These are phyloP conservation scores for Neosilurus mollespiculum DNA, from an alignment of 2,797 vertebrate species.

Conservation along the genomic window DNA sequence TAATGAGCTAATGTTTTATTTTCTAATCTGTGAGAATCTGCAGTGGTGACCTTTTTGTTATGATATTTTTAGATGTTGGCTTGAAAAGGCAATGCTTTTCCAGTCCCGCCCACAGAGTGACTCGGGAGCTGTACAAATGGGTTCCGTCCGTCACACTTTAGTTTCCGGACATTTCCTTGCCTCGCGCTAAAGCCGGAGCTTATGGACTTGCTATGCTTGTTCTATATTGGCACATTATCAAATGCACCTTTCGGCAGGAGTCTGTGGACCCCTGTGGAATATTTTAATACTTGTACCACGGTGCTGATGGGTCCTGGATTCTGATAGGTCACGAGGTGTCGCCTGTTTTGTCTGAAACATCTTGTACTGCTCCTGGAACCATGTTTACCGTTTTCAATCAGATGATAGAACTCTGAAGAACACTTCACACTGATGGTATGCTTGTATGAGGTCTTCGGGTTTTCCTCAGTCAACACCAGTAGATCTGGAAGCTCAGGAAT, in stretches of 20 bases:
- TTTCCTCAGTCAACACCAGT: slow-evolving; percentile 50
- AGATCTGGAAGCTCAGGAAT: slow-evolving; percentile 62
- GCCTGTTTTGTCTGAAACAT: background rate
- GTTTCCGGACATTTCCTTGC: no score
- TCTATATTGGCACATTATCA: no score
- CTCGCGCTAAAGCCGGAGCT: no score
- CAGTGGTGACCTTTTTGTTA: background rate
- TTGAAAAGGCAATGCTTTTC: background rate
- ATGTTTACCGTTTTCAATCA: slow-evolving; percentile 65
- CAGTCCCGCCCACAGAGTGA: no score
- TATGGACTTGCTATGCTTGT: no score
- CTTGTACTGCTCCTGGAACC: background rate
- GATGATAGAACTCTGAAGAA: slow-evolving; percentile 74
- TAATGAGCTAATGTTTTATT: no score
- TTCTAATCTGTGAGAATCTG: no score
- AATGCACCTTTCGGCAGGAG: no score
- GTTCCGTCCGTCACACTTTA: no score
- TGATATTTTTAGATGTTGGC: background rate
- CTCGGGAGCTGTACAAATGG: no score
- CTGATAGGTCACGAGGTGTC: background rate
- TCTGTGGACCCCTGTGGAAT: no score
- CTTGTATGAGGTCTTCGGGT: slow-evolving; percentile 64
- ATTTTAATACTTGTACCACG: background rate
- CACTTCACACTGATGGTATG: slow-evolving; percentile 74
- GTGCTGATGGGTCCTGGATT: background rate